A percentile compares a stretch with the other conserved stretches of the same genome.
These are phyloP conservation scores for Rhyzopertha dominica DNA, from an alignment of 1,140 invertebrate genomes.

Conservation along the genomic window DNA sequence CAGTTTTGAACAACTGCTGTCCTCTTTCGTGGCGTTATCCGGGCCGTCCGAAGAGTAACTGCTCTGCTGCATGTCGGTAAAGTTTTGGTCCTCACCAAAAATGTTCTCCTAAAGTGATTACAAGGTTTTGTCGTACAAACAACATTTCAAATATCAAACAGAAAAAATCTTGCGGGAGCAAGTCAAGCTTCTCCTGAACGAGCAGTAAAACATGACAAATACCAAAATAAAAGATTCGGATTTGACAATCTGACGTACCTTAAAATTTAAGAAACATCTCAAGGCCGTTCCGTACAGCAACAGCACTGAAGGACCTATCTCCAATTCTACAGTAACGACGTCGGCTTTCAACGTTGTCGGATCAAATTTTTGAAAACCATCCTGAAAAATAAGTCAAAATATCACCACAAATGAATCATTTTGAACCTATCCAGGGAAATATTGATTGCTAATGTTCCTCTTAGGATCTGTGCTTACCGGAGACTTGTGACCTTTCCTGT, in stretches of 20 bases:
- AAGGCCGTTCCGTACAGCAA: constrained; percentile 86
- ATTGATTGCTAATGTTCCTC: too few species aligned
- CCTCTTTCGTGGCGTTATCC: constrained; percentile 30
- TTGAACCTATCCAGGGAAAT: too few species aligned
- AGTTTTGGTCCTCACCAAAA: constrained; percentile 90
- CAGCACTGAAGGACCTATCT: constrained; percentile 88
- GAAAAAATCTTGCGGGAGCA: too few species aligned
- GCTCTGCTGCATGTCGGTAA: constrained; percentile 83
- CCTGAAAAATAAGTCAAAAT: constrained; percentile 42
- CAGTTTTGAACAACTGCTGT: constrained; percentile 32
- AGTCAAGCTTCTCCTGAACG: too few species aligned
- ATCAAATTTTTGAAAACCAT: constrained; percentile 75
- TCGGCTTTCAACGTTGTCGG: constrained; percentile 77
- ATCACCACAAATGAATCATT: too few species aligned
- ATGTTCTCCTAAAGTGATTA: constrained; percentile 74
- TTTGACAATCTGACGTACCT: constrained; percentile 50
- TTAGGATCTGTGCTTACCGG: not conserved
- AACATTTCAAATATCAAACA: not conserved
- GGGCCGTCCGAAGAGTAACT: constrained; percentile 35
- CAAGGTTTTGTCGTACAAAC: constrained; percentile 8
- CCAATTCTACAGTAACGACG: constrained; percentile 82
- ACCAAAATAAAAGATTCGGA: too few species aligned
- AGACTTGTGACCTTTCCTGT: constrained; percentile 45
- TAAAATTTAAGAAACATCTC: constrained; percentile 81
- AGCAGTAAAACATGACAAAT: too few species aligned